Evolutionary conservation across 2,113 vertebrate species (phyloP).

Genomic region (Myotis lucifugus): DNA sequence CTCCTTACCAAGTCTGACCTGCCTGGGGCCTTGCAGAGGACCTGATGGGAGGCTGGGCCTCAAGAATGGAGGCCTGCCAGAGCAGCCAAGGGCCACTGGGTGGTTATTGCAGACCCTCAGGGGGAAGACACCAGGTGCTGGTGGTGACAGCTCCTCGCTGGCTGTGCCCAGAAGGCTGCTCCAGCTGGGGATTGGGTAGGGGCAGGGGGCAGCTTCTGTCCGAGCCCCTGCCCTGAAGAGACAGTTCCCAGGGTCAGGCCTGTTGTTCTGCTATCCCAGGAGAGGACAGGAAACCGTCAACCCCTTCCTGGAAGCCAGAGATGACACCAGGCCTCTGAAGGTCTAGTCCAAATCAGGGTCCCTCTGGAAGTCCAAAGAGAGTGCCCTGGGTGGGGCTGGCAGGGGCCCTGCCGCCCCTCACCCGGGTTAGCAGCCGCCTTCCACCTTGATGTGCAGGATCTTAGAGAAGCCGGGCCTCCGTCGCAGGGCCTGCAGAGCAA

Average conservation of each 20-base stretch:
- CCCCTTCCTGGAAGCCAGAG: conserved; percentile 34
- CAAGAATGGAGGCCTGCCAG: not conserved
- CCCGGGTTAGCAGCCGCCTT: conserved; percentile 93
- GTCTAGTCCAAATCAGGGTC: conserved; percentile 67
- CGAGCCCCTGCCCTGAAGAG: not conserved
- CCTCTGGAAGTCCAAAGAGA: conserved; percentile 64
- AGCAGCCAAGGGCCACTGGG: not conserved
- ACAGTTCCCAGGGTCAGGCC: conserved; percentile 24
- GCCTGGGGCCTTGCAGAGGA: not conserved
- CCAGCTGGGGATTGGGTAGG: not conserved
- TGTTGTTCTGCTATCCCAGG: not conserved
- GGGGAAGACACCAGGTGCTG: conserved; percentile 43
- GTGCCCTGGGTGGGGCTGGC: conserved; percentile 70
- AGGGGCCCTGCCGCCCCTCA: conserved; percentile 72
- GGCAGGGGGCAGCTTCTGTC: conserved; percentile 41
- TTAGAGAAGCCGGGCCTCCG: conserved; percentile 98
- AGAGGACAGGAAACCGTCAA: conserved; percentile 22
- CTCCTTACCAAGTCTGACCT: conserved; percentile 50
- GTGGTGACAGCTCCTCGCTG: conserved; percentile 38
- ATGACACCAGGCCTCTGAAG: conserved; percentile 42
- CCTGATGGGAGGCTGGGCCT: not conserved
- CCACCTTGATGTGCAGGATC: conserved; percentile 98
- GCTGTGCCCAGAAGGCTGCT: conserved; percentile 37
- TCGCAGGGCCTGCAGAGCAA: conserved; percentile 90
- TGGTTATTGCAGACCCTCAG: conserved; percentile 59